Percentiles rank a stretch among this genome's conserved stretches.
Evolutionary conservation across 2,797 vertebrate species (phyloP).

Genomic region (Lithobates sylvaticus): DNA sequence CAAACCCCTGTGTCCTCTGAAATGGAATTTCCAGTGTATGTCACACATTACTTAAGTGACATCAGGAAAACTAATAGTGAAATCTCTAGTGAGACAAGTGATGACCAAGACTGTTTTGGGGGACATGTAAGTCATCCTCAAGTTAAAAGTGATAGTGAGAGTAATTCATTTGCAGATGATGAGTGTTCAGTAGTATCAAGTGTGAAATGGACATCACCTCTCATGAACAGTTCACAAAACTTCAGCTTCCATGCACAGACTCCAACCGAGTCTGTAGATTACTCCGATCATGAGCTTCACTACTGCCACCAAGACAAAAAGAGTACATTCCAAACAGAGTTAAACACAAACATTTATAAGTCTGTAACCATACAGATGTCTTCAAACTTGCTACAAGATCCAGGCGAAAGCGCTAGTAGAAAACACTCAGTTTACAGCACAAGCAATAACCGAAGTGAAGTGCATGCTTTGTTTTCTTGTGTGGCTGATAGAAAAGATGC

Average conservation of each 20-base stretch:
- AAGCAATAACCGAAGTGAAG: constrained; percentile 27
- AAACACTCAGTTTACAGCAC: constrained; percentile 29
- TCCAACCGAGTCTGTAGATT: background rate
- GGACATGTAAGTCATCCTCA: background rate
- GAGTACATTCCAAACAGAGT: constrained; percentile 48
- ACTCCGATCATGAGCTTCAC: constrained; percentile 1
- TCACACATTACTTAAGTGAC: constrained; percentile 27
- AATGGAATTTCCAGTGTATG: background rate
- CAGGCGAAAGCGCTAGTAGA: constrained; percentile 22
- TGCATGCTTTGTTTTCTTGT: background rate
- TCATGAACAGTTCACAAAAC: background rate
- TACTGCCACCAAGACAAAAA: constrained; percentile 18
- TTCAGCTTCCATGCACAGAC: constrained; percentile 16
- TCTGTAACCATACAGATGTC: constrained; percentile 81
- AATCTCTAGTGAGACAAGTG: background rate
- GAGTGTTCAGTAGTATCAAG: constrained; percentile 37
- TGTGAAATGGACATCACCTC: constrained; percentile 21
- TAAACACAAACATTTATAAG: constrained; percentile 50
- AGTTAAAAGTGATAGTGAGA: background rate
- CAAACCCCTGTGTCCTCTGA: constrained; percentile 12
- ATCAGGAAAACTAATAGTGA: constrained; percentile 16
- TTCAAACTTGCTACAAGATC: constrained; percentile 67
- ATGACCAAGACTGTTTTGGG: background rate
- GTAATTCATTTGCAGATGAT: constrained; percentile 28
- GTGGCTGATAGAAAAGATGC: constrained; percentile 49